phyloP scores from a whole-genome alignment of 2,888 invertebrate genomes.

The Hyles lineata region DNA sequence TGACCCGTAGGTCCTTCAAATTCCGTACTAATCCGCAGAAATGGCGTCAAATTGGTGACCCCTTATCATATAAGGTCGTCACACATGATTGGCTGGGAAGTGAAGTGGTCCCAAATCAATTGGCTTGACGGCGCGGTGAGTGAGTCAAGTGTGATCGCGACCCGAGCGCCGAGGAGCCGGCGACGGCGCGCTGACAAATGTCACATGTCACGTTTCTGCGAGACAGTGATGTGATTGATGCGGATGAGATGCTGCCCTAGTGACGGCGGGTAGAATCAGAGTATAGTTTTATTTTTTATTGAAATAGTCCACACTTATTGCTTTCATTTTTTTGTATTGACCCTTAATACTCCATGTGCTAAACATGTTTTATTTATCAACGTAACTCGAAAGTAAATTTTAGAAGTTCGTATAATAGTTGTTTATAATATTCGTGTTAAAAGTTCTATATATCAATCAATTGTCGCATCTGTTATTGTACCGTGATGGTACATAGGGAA shows the following conservation, averaged over 20 bases:
- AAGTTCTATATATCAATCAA: too few relatives aligned
- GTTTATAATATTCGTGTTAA: too few relatives aligned
- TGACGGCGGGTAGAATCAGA: not conserved
- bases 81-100: slow-evolving; percentile 22
- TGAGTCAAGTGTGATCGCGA: slow-evolving; percentile 19
- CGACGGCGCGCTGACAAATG: slow-evolving; percentile 17
- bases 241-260: not conserved
- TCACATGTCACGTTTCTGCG: slow-evolving; percentile 13
- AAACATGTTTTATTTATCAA: too few relatives aligned
- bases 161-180: slow-evolving; percentile 3
- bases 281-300: not conserved
- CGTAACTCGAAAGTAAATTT: too few relatives aligned
- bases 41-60: slow-evolving; percentile 13
- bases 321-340: too few relatives aligned
- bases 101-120: slow-evolving; percentile 23
- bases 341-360: too few relatives aligned
- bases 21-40: slow-evolving; percentile 2
- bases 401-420: too few relatives aligned
- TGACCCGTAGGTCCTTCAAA: slow-evolving; percentile 12
- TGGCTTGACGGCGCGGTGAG: slow-evolving; percentile 5
- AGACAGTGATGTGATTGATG: slow-evolving; percentile 14
- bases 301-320: not conserved
- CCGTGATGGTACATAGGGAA: too few relatives aligned
- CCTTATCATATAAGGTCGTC: slow-evolving; percentile 19
- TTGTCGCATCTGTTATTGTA: too few relatives aligned